Conservation (phyloP, 2,113 vertebrate genomes). For the Lophotis ruficrista region DNA sequence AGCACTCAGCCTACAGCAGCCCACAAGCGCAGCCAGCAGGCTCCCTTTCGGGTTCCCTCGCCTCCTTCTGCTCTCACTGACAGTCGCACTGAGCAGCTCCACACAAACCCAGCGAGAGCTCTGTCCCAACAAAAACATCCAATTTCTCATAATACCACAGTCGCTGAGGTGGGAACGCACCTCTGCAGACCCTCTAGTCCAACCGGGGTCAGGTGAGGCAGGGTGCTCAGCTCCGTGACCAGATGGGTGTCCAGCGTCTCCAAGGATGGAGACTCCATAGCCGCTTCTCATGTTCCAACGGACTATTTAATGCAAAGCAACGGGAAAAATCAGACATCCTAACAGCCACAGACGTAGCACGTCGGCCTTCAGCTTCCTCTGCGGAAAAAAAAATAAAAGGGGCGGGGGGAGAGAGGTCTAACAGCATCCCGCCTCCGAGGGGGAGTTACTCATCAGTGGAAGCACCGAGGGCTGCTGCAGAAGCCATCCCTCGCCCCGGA, state of each 20-base stretch:
- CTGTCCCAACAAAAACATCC: fast-evolving
- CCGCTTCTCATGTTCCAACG: neutral
- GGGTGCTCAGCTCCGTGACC: fast-evolving
- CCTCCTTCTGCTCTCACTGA: neutral
- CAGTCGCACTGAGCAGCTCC: neutral
- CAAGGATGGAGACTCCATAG: neutral
- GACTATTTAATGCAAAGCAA: neutral
- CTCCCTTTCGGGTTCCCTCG: neutral
- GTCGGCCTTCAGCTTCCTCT: neutral
- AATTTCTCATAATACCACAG: neutral
- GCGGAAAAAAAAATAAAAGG: neutral
- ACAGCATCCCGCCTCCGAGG: neutral
- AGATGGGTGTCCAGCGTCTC: neutral
- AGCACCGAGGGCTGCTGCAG: neutral
- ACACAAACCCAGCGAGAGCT: fast-evolving
- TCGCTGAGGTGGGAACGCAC: neutral
- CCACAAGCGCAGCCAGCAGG: fast-evolving
- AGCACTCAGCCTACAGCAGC: fast-evolving
- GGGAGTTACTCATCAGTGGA: neutral
- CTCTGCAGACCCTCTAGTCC: neutral
- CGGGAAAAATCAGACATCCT: fast-evolving
- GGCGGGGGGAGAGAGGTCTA: too few species aligned
- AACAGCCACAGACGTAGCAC: fast-evolving
- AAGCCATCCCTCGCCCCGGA: fast-evolving
- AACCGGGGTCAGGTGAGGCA: neutral